Conservation (phyloP, 1,140 invertebrate genomes). For the Phymastichus coffea region DNA sequence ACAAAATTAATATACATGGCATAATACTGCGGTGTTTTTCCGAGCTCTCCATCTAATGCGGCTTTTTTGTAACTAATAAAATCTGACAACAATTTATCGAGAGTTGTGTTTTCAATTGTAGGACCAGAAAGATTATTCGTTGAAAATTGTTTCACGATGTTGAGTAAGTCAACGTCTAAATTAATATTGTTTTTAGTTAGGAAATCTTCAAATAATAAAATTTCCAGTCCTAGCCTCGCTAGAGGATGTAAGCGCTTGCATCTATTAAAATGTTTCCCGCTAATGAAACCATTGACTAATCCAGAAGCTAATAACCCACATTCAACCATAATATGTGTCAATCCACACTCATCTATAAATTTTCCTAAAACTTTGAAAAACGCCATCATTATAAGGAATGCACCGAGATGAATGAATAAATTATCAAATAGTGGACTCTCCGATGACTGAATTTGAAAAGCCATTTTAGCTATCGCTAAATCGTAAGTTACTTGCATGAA, state of each 20-base stretch:
- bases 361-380: constrained; percentile 49
- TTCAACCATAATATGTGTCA: constrained; percentile 48
- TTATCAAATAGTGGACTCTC: constrained; percentile 45
- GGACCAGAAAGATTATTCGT: background rate
- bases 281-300: constrained; percentile 40
- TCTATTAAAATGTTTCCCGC: constrained; percentile 43
- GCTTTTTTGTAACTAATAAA: constrained; percentile 33
- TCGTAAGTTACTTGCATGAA: constrained; percentile 45
- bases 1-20: constrained; percentile 37
- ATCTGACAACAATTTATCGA: constrained; percentile 28
- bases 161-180: constrained; percentile 9
- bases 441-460: constrained; percentile 41
- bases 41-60: constrained; percentile 35
- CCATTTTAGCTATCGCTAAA: constrained; percentile 48
- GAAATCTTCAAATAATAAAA: constrained; percentile 48
- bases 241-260: constrained; percentile 33
- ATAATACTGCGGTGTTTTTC: constrained; percentile 44
- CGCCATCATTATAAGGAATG: constrained; percentile 54
- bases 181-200: constrained; percentile 21
- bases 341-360: constrained; percentile 50
- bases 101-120: constrained; percentile 10
- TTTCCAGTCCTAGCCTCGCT: constrained; percentile 40
- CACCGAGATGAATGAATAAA: constrained; percentile 55
- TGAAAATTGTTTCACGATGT: background rate
- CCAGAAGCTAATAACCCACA: constrained; percentile 39